Evolutionary conservation across 2,888 invertebrate genomes (phyloP).

Genomic region (Napeogenes sylphis): DNA sequence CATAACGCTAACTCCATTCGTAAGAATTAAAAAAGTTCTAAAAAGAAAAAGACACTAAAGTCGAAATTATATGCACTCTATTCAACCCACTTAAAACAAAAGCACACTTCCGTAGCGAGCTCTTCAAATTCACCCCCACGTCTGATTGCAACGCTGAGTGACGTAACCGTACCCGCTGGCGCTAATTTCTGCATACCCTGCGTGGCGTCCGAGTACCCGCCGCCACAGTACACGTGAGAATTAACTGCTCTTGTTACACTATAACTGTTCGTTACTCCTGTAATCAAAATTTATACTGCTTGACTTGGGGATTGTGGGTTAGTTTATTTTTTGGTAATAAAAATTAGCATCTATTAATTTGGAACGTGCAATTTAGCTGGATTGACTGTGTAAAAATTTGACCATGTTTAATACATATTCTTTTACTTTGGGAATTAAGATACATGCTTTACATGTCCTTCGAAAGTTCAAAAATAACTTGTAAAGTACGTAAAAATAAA

Average conservation of each 20-base stretch:
- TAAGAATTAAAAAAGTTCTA: too few relatives aligned
- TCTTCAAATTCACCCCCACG: constrained; percentile 74
- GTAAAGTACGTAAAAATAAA: not conserved
- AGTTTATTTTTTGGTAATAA: not conserved
- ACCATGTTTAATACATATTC: not conserved
- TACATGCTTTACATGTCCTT: not conserved
- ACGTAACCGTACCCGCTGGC: constrained; percentile 74
- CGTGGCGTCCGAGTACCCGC: constrained; percentile 80
- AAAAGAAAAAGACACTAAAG: not conserved
- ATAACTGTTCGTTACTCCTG: not conserved
- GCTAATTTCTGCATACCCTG: constrained; percentile 81
- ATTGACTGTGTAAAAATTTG: too few relatives aligned
- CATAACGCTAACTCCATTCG: too few relatives aligned
- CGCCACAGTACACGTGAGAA: constrained; percentile 79
- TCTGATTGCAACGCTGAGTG: constrained; percentile 72
- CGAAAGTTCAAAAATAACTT: not conserved
- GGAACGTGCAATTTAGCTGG: too few relatives aligned
- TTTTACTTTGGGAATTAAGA: too few relatives aligned
- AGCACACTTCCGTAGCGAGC: constrained; percentile 33
- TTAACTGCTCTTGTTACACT: constrained; percentile 1
- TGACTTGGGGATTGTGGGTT: not conserved
- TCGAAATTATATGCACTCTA: not conserved
- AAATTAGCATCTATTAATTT: too few relatives aligned
- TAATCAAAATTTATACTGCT: not conserved
- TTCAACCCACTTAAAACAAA: not conserved